Percentiles rank a stretch among this genome's conserved stretches.
phyloP scores from a whole-genome alignment of 2,888 invertebrate genomes.

The Drosophila affinis region DNA sequence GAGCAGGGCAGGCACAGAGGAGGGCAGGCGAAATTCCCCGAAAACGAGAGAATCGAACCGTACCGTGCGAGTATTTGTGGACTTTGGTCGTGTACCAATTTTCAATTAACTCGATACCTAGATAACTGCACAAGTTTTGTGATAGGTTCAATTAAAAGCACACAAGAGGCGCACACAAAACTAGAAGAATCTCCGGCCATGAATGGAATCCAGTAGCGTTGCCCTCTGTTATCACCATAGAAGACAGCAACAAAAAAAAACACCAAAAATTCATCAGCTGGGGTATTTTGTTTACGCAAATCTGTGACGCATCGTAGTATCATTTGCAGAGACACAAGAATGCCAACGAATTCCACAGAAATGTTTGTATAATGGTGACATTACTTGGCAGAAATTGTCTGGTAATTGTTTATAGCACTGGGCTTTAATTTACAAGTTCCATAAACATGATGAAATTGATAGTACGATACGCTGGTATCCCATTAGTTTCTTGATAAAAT shows the following conservation, averaged over 20 bases:
- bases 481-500: conserved; percentile 14
- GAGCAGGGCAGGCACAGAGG: neutral
- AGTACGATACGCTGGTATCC: conserved; percentile 16
- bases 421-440: conserved; percentile 1
- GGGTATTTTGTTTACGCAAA: conserved; percentile 58
- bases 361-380: conserved; percentile 31
- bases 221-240: conserved; percentile 45
- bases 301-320: conserved; percentile 22
- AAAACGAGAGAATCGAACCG: conserved; percentile 14
- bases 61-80: conserved; percentile 40
- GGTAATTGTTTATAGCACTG: conserved; percentile 9
- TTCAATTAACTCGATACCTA: conserved; percentile 67
- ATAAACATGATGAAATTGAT: conserved; percentile 51
- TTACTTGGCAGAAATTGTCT: conserved; percentile 21
- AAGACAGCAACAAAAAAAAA: conserved; percentile 17
- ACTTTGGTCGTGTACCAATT: conserved; percentile 68
- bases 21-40: conserved; percentile 23
- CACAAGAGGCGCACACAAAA: neutral
- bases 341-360: conserved; percentile 18
- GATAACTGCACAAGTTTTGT: conserved; percentile 41
- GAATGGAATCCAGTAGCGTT: conserved; percentile 63
- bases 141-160: conserved; percentile 66
- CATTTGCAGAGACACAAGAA: neutral
- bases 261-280: conserved; percentile 22
- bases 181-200: conserved; percentile 51